Conservation (phyloP, 2,113 vertebrate species). For the Cyanoliseus patagonus region DNA sequence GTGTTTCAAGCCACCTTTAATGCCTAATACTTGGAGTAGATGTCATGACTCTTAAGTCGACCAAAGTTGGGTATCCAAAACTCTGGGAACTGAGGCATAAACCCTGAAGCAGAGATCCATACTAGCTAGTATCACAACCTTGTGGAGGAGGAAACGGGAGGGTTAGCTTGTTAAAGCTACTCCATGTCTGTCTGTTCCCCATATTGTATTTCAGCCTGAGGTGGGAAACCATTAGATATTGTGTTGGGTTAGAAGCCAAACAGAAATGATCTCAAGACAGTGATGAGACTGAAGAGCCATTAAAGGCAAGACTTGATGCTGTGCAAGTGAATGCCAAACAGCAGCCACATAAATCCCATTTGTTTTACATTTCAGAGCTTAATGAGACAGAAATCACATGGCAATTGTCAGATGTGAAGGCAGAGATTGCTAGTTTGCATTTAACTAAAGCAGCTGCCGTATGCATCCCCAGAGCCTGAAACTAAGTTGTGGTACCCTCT, state of each 20-base stretch:
- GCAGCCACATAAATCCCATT: slow-evolving; percentile 42
- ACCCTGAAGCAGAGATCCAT: not conserved
- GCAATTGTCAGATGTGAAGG: slow-evolving; percentile 29
- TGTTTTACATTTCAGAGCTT: slow-evolving; percentile 62
- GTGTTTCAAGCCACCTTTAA: not conserved
- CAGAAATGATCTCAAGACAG: not conserved
- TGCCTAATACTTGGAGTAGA: not conserved
- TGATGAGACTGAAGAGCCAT: not conserved
- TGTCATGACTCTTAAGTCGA: not conserved
- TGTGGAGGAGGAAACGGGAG: not conserved
- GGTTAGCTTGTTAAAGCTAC: not conserved
- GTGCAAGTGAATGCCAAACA: not conserved
- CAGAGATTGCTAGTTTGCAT: slow-evolving; percentile 20
- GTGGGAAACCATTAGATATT: not conserved
- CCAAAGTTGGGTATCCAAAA: not conserved
- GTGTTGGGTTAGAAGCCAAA: not conserved
- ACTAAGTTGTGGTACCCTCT: not conserved
- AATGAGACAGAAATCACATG: slow-evolving; percentile 45
- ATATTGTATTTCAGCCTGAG: not conserved
- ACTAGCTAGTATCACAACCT: not conserved
- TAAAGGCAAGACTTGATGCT: not conserved
- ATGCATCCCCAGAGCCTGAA: not conserved
- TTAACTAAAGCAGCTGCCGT: not conserved
- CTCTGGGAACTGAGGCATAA: not conserved
- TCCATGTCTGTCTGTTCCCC: not conserved